Base-by-base conservation (phyloP, 2,888 invertebrate genomes). In the Amblyteles armatorius region DNA sequence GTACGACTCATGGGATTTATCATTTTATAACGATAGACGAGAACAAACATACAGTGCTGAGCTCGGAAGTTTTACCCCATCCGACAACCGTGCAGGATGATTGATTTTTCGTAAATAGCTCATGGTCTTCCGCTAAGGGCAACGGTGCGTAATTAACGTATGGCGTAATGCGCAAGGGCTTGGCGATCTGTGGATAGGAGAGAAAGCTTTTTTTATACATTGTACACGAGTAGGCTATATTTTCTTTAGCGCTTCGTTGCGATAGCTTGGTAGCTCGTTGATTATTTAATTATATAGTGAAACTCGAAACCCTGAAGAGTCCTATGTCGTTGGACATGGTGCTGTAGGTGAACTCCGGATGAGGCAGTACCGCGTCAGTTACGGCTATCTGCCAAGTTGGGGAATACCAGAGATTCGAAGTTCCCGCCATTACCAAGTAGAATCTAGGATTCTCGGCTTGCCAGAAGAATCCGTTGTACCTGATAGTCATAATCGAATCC, bases 281-380 rank as follows among this genome's bases (percentile, higher is more conserved):
- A 57, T 57, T 26, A 57, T 26, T 57, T 0, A 11, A 26, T 57
- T 57, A 26, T 11, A 57, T 57, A 3, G 22, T 22, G 82, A 87
- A 84, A 85, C 11, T 50, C 85, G 76, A 89, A 88, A 92, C 92
- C 90, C 89, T 90, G 88, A 89, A 89, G 60, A 92, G 87, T 85
- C 91, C 92, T 87, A 92, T 92, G 84, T 93, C 92, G 85, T 92
- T 81, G 83, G 83, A 86, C 92, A 92, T 90, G 67, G 84, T 87
- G 33, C 60, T 55, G 79, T 86, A 88, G 60, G 79, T 87, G 85
- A 90, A 93, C 48, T 78, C 79, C 26, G 84, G 86, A 87, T 92
- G 92, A 73, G 92, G 92, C 5, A 92, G 63, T 40, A 90, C 80
- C 81, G 77, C 87, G 74, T 91, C 90, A 65, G 90, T 69, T 57